Evolutionary conservation across 2,888 invertebrate species (phyloP), one percentile per base, ranked within the genome.

Genomic region (Leptopilina myrica): DNA sequence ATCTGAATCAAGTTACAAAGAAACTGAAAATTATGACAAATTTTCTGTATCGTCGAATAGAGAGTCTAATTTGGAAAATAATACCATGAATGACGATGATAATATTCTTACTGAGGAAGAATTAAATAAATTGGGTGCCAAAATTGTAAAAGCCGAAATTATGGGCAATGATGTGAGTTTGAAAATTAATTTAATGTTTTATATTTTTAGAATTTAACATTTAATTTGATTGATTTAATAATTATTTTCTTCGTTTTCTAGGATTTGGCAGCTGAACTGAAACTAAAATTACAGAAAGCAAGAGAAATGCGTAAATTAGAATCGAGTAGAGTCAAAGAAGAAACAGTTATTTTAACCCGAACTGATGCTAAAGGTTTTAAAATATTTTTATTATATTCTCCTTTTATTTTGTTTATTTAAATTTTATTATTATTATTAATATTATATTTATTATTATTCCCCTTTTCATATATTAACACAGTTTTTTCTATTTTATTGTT

Each of bases 81-180:
- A 78, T 26, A 77, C 77, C 1, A 43, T 43, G 3, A 43, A 43
- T 26, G 81, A 79, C 43, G 82, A 83, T 66, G 83, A 82, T 62
- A 76, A 76, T 3, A 93, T 93, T 85, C 91, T 96, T 20, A 95
- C 95, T 66, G 96, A 97, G 92, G 95, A 95, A 85, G 96, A 99
- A 91, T 95, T 98, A 94, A 99, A 99, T 92, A 95, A 95, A 86
- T 91, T 99, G 64, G 97, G 95, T 64, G 98, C 98, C 2, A 97
- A 96, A 92, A 94, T 98, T 82, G 93, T 99, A 0, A 98, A 98
- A 93, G 98, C 99, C 14, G 98, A 99, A 94, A 95, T 99, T 86
- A 94, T 98, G 93, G 98, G 98, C 20, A 95, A 98, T 90, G 92
- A 91, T 86, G 94, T 93, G 86, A 86, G 89, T 84, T 80, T 20